These are phyloP conservation scores for Calliphora vomitoria DNA, from an alignment of 2,888 invertebrate genomes.

Conservation along the genomic window DNA sequence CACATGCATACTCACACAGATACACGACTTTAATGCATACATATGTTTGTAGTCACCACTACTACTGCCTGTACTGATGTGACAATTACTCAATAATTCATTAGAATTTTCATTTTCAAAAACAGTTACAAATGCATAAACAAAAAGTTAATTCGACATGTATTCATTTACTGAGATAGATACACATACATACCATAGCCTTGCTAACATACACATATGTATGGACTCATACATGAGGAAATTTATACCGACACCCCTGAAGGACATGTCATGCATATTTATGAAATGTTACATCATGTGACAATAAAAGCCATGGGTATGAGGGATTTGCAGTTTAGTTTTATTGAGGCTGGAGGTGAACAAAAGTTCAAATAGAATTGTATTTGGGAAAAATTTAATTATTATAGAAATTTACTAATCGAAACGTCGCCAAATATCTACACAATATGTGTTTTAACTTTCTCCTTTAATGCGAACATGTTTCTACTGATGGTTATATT, in stretches of 20 bases:
- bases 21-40: not conserved
- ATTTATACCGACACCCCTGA: constrained; percentile 22
- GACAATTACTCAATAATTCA: constrained; percentile 84
- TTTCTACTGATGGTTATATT: no score
- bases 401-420: no score
- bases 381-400: no score
- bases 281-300: constrained; percentile 36
- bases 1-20: not conserved
- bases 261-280: constrained; percentile 63
- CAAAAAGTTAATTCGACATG: constrained; percentile 62
- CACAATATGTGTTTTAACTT: no score
- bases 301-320: not conserved
- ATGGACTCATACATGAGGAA: not conserved
- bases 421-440: no score
- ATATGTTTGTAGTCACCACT: not conserved
- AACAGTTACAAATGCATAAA: constrained; percentile 75
- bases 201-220: not conserved
- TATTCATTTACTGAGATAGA: constrained; percentile 8
- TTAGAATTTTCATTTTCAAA: constrained; percentile 80
- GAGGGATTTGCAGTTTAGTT: not conserved
- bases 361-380: not conserved
- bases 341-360: not conserved
- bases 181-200: not conserved
- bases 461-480: no score
- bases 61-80: constrained; percentile 55